Percentiles rank a stretch among this genome's conserved stretches.
phyloP scores from a whole-genome alignment of 2,113 vertebrate species.

The Coturnix japonica region DNA sequence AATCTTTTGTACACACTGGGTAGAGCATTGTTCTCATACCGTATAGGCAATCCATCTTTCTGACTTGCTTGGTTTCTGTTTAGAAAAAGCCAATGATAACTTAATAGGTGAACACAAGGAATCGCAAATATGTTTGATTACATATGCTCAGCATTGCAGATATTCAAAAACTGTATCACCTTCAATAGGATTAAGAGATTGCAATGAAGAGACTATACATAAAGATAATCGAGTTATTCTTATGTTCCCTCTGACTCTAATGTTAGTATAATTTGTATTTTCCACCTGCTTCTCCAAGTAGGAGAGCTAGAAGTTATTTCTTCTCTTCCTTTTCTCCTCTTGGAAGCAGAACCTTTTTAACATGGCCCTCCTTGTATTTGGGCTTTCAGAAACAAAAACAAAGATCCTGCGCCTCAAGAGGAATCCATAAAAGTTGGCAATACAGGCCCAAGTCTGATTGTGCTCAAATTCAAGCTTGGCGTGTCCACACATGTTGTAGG shows the following conservation, averaged over 20 bases:
- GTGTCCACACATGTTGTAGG: neutral
- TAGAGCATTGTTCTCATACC: slow-evolving; percentile 38
- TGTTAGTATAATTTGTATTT: neutral
- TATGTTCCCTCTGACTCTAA: neutral
- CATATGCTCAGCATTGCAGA: neutral
- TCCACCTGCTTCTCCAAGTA: neutral
- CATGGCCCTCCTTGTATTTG: neutral
- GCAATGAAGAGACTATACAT: neutral
- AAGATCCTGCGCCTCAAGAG: neutral
- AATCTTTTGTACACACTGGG: neutral
- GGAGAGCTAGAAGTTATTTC: neutral
- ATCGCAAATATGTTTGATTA: neutral
- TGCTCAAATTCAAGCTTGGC: neutral
- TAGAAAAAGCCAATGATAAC: neutral
- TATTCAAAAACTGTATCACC: neutral
- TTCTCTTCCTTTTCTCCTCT: neutral
- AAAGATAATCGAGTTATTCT: neutral
- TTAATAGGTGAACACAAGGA: slow-evolving; percentile 9
- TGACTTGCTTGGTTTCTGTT: neutral
- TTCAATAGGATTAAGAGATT: slow-evolving; percentile 15
- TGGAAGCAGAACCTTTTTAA: neutral
- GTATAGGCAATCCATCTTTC: slow-evolving; percentile 7
- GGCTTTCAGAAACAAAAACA: neutral
- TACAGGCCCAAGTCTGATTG: neutral
- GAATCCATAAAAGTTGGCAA: neutral